Evolutionary conservation across 2,797 vertebrate genomes (phyloP).

Genomic region (Malacoctenus gilli): DNA sequence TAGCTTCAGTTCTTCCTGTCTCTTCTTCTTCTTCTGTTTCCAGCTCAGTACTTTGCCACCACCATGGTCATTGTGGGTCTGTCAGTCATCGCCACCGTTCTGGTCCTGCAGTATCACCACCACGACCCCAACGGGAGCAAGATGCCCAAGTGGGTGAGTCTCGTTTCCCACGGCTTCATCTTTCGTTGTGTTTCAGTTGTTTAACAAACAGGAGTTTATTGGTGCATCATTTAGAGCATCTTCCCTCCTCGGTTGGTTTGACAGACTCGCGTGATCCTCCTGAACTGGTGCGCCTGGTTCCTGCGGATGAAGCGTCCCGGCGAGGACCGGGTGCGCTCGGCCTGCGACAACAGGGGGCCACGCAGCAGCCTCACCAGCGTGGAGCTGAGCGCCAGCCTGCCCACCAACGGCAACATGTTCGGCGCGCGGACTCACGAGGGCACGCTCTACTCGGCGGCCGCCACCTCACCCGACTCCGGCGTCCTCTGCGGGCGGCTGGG

Average conservation of each 20-base stretch:
- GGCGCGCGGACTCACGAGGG: slow-evolving; percentile 87
- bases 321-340: slow-evolving; percentile 85
- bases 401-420: slow-evolving; percentile 85
- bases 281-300: slow-evolving; percentile 98
- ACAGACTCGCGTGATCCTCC: slow-evolving; percentile 91
- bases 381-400: slow-evolving; percentile 82
- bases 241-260: slow-evolving; percentile 4
- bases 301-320: slow-evolving; percentile 94
- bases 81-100: slow-evolving; percentile 82
- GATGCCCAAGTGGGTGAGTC: slow-evolving; percentile 85
- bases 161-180: not conserved
- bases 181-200: not conserved
- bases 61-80: slow-evolving; percentile 83
- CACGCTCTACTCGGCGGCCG: slow-evolving; percentile 71
- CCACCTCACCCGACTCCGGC: slow-evolving; percentile 71
- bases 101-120: slow-evolving; percentile 83
- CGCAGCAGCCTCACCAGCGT: slow-evolving; percentile 87
- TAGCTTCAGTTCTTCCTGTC: no score
- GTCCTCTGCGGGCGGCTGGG: slow-evolving; percentile 65
- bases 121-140: slow-evolving; percentile 81
- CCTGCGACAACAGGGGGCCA: slow-evolving; percentile 85
- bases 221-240: no score
- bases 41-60: slow-evolving; percentile 84
- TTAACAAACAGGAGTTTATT: no score
- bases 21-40: not conserved